Evolutionary conservation across 2,113 vertebrate species (phyloP).

Genomic region (Furnarius figulus): DNA sequence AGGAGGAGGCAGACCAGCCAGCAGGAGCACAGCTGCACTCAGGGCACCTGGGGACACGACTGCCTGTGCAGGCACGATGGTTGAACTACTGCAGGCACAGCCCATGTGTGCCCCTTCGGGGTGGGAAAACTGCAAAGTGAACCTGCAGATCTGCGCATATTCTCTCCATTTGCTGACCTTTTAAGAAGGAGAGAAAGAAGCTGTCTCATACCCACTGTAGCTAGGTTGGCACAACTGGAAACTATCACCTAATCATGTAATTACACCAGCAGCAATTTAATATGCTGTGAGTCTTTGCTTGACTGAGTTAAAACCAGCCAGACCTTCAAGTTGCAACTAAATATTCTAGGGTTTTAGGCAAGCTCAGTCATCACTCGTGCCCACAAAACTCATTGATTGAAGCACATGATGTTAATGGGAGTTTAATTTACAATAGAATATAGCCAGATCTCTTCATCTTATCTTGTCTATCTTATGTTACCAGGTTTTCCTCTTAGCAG

Average conservation of each 20-base stretch:
- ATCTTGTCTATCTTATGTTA: not conserved
- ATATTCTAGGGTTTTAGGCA: not conserved
- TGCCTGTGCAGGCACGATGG: not conserved
- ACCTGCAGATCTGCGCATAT: not conserved
- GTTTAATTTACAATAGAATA: not conserved
- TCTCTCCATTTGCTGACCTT: not conserved
- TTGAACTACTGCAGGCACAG: not conserved
- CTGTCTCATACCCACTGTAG: not conserved
- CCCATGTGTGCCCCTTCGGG: not conserved
- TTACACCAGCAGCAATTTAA: slow-evolving; percentile 15
- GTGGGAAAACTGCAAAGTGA: not conserved
- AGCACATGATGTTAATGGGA: not conserved
- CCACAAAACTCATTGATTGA: not conserved
- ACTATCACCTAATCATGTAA: not conserved
- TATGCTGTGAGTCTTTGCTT: not conserved
- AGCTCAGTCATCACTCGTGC: not conserved
- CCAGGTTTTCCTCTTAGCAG: not conserved
- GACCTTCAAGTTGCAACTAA: not conserved
- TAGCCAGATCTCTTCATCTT: not conserved
- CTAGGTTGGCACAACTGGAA: not conserved
- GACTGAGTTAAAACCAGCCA: not conserved
- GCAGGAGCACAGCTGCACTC: not conserved
- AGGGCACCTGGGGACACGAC: not conserved
- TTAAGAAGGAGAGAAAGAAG: not conserved
- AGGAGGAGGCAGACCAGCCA: not conserved